Evolutionary conservation across 2,797 vertebrate species (phyloP).

Genomic region (Crocodylus rhombifer): DNA sequence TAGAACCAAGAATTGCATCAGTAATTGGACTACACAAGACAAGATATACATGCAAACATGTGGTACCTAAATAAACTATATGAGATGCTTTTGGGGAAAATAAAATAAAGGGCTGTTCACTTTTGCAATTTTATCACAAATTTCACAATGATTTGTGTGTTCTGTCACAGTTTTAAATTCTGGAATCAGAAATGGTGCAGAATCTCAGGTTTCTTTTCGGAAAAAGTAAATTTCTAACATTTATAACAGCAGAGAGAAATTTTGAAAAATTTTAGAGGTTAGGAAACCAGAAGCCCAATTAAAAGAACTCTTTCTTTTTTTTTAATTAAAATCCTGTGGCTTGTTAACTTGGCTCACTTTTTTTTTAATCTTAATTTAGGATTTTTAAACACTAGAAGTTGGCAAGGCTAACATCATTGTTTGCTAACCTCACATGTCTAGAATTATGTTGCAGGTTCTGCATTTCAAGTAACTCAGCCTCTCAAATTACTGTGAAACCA

Average conservation of each 20-base stretch:
- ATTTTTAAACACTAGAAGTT: background rate
- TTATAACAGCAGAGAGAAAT: background rate
- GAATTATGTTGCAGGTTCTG: background rate
- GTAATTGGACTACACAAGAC: background rate
- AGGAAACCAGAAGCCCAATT: background rate
- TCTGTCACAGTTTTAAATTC: background rate
- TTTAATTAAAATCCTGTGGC: background rate
- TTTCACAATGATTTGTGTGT: background rate
- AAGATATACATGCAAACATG: background rate
- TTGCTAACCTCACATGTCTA: background rate
- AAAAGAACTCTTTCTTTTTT: background rate
- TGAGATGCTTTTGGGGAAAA: background rate
- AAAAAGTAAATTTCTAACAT: background rate
- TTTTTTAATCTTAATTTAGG: background rate
- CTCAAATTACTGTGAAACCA: background rate
- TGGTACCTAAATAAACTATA: background rate
- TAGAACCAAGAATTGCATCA: background rate
- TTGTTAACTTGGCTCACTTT: background rate
- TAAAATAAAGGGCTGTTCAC: background rate
- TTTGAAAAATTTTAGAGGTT: background rate
- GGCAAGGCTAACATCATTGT: background rate
- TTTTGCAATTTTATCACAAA: background rate
- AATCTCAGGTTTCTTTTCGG: background rate
- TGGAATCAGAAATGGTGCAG: background rate
- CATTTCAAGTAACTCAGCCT: rapidly evolving